Base-by-base conservation (phyloP, 2,113 vertebrate genomes). In the Phrynocephalus versicolor region DNA sequence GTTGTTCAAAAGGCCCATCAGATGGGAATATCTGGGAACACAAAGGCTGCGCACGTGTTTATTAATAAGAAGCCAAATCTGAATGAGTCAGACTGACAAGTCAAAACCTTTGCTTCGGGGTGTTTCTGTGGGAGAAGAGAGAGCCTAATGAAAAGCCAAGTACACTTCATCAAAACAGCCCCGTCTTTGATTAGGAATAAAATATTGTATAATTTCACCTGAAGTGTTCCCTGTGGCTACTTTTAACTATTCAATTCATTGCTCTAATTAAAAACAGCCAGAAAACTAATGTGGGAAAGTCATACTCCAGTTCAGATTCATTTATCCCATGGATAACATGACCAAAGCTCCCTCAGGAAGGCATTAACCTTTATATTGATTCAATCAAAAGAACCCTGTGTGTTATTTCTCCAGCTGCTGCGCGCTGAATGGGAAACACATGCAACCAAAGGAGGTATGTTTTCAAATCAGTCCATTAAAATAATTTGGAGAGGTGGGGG, bases 291-390 rank as follows among this genome's bases (percentile, higher is more conserved):
- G 55, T 60, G 84, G 81, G 83, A 88, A 78, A 87, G 72, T 69
- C 86, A 57, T 13, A 14, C 83, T 77, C 64, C 55, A 83, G 74
- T 82, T 89, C 3, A 64, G 87, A 91, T 72, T 79, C 0, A 88
- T 89, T 93, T 87, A 82, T 90, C 77, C 82, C 73, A 5, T 37
- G 33, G 90, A 33, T 87, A 92, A 88, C 3, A 1, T 64, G 87
- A 84, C 87, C 85, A 33, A 10, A 88, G 57, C 60, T 91, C 92
- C 87, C 84, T 60, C 70, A 85, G 90, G 89, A 65, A 65, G 76
- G 77, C 74, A 81, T 91, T 94, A 91, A 88, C 90, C 87, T 93
- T 88, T 87, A 33, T 57, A 86, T 72, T 62, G 89, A 88, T 89
- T 83, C 87, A 79, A 8, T 67, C 81, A 39, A 55, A 80, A 82